phyloP scores from a whole-genome alignment of 2,113 vertebrate genomes.

The Salvelinus fontinalis region DNA sequence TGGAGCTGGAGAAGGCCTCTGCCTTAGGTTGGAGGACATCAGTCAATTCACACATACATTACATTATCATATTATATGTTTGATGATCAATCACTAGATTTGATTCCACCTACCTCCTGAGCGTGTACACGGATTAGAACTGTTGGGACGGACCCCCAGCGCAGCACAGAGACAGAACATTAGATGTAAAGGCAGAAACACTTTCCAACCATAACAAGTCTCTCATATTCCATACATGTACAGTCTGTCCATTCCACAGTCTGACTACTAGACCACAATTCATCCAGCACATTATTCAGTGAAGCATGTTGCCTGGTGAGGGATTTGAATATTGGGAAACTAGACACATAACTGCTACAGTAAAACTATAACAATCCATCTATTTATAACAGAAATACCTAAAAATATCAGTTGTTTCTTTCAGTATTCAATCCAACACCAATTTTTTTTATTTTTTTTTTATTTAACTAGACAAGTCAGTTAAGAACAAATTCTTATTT shows the following conservation, averaged over 20 bases:
- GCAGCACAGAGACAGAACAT: not conserved
- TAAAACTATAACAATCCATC: not conserved
- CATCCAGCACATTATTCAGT: too few species aligned
- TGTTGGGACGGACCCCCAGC: conserved; percentile 1
- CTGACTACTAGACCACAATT: too few species aligned
- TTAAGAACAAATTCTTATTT: too few species aligned
- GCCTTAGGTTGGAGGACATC: too few species aligned
- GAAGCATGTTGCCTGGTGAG: too few species aligned
- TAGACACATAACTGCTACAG: not conserved
- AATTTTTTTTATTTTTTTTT: too few species aligned
- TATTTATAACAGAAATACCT: not conserved
- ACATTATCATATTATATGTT: not conserved
- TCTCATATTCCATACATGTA: not conserved
- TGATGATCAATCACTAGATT: not conserved
- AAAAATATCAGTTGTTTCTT: not conserved
- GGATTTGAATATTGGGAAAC: not conserved
- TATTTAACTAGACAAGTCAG: too few species aligned
- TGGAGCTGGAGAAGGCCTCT: too few species aligned
- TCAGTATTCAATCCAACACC: too few species aligned
- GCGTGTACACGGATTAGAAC: not conserved
- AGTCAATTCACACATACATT: not conserved
- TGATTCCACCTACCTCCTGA: conserved; percentile 18
- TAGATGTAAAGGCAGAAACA: not conserved
- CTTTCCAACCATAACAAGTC: not conserved
- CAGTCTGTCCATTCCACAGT: not conserved